Percentiles rank a stretch among this genome's conserved stretches.
These are phyloP conservation scores for Corydoras maculifer DNA, from an alignment of 2,113 vertebrate genomes.

Conservation along the genomic window DNA sequence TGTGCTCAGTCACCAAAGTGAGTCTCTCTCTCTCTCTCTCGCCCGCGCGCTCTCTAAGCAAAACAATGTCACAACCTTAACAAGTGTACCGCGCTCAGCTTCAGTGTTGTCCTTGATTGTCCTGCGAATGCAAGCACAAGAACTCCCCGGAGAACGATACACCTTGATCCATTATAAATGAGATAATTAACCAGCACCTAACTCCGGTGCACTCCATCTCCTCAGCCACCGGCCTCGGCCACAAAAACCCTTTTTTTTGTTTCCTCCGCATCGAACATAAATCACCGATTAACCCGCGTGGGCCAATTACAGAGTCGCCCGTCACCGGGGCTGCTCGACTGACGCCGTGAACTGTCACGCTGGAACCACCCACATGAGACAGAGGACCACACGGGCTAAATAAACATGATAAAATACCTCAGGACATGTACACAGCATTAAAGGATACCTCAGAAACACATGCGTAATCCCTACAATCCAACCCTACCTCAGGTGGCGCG, in stretches of 20 bases:
- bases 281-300: constrained; percentile 5
- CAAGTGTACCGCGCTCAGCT: too few species aligned
- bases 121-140: constrained; percentile 34
- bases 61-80: not conserved
- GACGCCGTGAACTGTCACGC: too few species aligned
- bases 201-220: constrained; percentile 27
- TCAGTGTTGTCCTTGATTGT: constrained; percentile 41
- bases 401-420: too few species aligned
- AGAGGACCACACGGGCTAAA: too few species aligned
- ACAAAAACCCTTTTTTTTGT: constrained; percentile 18
- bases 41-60: not conserved
- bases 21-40: too few species aligned
- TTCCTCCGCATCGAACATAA: constrained; percentile 9
- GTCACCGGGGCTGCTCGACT: not conserved
- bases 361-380: too few species aligned
- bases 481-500: too few species aligned
- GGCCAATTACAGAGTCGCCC: constrained; percentile 1
- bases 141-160: constrained; percentile 39
- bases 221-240: constrained; percentile 20
- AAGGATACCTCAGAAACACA: too few species aligned
- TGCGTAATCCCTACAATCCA: too few species aligned
- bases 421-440: too few species aligned
- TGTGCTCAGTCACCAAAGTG: not conserved
- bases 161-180: constrained; percentile 49
- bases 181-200: constrained; percentile 44